A percentile compares a stretch with the other conserved stretches of the same genome.
Conservation (phyloP, 1,140 invertebrate species). For the Anthonomus grandis region DNA sequence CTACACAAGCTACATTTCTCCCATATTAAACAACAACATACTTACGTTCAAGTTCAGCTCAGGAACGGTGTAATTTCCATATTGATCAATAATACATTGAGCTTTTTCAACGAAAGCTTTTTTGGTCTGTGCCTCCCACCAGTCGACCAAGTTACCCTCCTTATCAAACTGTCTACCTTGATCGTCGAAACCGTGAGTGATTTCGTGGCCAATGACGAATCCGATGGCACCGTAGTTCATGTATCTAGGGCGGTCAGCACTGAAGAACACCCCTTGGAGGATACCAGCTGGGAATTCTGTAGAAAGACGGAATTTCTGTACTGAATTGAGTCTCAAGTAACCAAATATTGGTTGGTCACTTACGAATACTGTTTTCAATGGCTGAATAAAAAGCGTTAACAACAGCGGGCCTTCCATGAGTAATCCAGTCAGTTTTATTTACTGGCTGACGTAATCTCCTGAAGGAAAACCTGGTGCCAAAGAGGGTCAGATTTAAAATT, state of each 20-base stretch:
- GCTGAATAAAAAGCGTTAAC: slow-evolving; percentile 69
- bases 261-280: slow-evolving; percentile 70
- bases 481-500: slow-evolving; percentile 59
- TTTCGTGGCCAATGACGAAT: slow-evolving; percentile 63
- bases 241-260: slow-evolving; percentile 64
- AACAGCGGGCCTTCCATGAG: slow-evolving; percentile 60
- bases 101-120: slow-evolving; percentile 58
- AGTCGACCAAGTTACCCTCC: slow-evolving; percentile 68
- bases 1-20: no score
- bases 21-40: slow-evolving; percentile 3
- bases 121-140: slow-evolving; percentile 56
- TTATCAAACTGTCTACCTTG: slow-evolving; percentile 87
- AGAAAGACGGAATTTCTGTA: background rate
- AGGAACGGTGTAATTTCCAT: slow-evolving; percentile 59
- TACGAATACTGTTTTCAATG: slow-evolving; percentile 65
- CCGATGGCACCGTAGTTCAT: slow-evolving; percentile 74
- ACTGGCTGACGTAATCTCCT: slow-evolving; percentile 59
- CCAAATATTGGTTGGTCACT: slow-evolving; percentile 29
- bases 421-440: slow-evolving; percentile 67
- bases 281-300: slow-evolving; percentile 74
- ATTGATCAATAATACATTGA: slow-evolving; percentile 69
- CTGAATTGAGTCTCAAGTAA: background rate
- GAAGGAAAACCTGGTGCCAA: slow-evolving; percentile 60
- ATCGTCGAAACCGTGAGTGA: slow-evolving; percentile 76
- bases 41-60: slow-evolving; percentile 43